Base-by-base conservation (phyloP, 2,113 vertebrate species). In the Phodopus roborovskii region DNA sequence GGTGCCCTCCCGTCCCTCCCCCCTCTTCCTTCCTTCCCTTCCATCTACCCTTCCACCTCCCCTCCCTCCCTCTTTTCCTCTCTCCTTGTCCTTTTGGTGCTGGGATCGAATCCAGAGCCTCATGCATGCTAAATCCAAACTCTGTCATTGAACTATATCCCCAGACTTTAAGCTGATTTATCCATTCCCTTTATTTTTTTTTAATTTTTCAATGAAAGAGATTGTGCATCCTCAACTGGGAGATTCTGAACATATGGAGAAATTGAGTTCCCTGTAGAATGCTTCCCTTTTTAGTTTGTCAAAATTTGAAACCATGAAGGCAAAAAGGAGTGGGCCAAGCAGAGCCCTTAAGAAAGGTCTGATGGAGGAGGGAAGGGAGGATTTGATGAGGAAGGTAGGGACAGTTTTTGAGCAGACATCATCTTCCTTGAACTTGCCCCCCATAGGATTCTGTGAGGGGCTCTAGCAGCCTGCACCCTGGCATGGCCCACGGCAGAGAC, bases 31-130 rank as follows among this genome's bases (percentile, higher is more conserved):
- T 3, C 17, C 70, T 73, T 19, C 7, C 19, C 8, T 17, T 71
- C n/a, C 2, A 50, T 50, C 48, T 50, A 5, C 26, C 39, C 2
- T 75, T 42, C 0, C 30, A 11, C 5, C 26, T 13, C 0, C 48
- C 28, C 0, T 74, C 28, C 75, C 5, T 7, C 45, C 1, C 45
- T 50, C 48, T 7, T 78, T 2, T 45, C 64, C 3, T 13, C 28
- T 33, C 20, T 24, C 26, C 74, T 30, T 22, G 2, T 50, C 50
- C n/a, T 74, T 53, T 26, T 78, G 30, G 30, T 79, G 28, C 3
- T 53, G 28, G 17, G 48, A 53, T 79, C 1, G 0, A 19, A 11
- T 19, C 16, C 16, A 68, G 17, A 5, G 28, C 28, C 39, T 85
- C 39, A 50, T 68, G 28, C 17, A 48, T 22, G 28, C 17, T 30